Percentiles rank a stretch among this genome's conserved stretches.
Evolutionary conservation across 2,113 vertebrate species (phyloP).

Genomic region (Acrocephalus kingi): DNA sequence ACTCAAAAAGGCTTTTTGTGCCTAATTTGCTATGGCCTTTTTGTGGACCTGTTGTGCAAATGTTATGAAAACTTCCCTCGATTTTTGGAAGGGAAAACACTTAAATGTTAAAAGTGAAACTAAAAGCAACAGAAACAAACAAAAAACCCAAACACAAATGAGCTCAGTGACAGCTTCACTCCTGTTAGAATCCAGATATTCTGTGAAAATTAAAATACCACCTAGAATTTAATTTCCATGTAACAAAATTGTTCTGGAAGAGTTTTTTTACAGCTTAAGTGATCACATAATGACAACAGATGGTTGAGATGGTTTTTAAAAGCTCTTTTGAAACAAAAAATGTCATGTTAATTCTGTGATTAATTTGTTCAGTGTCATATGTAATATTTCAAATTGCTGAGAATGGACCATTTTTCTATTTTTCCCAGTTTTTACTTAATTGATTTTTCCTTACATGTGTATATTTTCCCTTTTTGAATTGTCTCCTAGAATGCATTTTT

Average conservation of each 20-base stretch:
- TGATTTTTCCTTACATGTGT: neutral
- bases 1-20: neutral
- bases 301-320: neutral
- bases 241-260: neutral
- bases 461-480: neutral
- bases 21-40: neutral
- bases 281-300: neutral
- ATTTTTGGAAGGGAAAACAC: neutral
- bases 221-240: neutral
- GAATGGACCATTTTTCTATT: neutral
- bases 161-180: neutral
- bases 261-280: neutral
- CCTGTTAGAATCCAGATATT: neutral
- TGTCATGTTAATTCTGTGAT: neutral
- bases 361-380: neutral
- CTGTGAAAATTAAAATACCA: neutral
- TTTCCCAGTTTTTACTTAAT: neutral
- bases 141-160: neutral
- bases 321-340: neutral
- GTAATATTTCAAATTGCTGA: neutral
- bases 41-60: neutral
- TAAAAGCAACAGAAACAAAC: neutral
- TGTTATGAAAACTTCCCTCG: neutral
- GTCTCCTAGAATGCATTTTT: neutral
- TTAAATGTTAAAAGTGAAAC: neutral